Base-by-base conservation (phyloP, 2,888 invertebrate genomes). In the Anagyrus pseudococci region DNA sequence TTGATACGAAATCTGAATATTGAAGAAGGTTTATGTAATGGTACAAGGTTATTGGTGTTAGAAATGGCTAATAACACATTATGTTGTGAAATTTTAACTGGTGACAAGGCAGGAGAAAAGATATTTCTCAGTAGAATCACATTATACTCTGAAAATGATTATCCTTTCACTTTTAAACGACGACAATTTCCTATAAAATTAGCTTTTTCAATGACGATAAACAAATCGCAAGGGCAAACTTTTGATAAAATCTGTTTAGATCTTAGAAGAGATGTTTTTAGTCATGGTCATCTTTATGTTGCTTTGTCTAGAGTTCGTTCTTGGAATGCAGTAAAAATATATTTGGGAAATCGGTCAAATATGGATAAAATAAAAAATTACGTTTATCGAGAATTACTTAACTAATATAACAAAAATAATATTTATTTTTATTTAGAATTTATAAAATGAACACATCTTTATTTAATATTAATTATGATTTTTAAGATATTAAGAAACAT, bases 221-320 rank as follows among this genome's bases (percentile, higher is more conserved):
- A 68, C 54, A 66, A 68, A 44, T 54, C 64, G 1, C 66, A 66
- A 43, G 64, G 68, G 26, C 64, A 67, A 60, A 67, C 67, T 25
- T 69, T 67, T 40, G 20, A 64, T 6, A 61, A 46, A 41, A 58
- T 69, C 29, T 53, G 58, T 25, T 33, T 69, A 2, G 65, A 69
- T 47, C 61, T 69, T 17, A 41, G 56, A 20, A 66, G 57, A 55
- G 66, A 66, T 53, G 61, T 66, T 10, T 67, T 58, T 52, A 67
- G 57, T 55, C 67, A 69, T 54, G 67, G 68, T n/a, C 67, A 68
- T 63, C 48, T 69, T n/a, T 70, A 67, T 41, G 70, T 68, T 17
- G 70, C 68, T 13, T 61, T 57, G 54, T 67, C 61, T 20, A 41
- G 67, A 43, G 64, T 64, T n/a, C 57, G 60, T 19, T 66, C 68